phyloP scores from a whole-genome alignment of 2,888 invertebrate species.

The Piscicola geometra region DNA sequence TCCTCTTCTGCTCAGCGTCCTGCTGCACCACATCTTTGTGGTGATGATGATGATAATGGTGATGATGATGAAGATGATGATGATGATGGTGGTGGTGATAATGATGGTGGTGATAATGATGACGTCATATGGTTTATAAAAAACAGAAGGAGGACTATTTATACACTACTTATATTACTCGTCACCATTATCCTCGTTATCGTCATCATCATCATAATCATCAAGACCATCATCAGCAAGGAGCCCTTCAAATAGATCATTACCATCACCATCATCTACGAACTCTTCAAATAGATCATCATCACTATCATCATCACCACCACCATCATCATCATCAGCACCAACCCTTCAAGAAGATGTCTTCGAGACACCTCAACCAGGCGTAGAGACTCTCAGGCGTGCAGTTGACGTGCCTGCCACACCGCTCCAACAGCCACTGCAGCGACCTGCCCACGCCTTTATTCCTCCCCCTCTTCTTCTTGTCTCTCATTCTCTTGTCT shows the following conservation, averaged over 20 bases:
- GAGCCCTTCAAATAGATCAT: too few species aligned
- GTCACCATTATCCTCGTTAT: too few species aligned
- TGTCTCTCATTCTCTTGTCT: not conserved
- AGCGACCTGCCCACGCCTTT: not conserved
- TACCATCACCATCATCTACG: too few species aligned
- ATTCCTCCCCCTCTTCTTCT: not conserved
- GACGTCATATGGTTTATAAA: not conserved
- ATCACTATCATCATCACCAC: too few species aligned
- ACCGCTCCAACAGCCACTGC: constrained; percentile 7
- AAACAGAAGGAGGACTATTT: too few species aligned
- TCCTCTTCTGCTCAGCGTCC: too few species aligned
- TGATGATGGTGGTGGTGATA: constrained; percentile 30
- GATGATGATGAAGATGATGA: constrained; percentile 27
- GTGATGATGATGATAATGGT: constrained; percentile 3
- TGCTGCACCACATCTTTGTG: too few species aligned
- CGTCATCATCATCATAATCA: too few species aligned
- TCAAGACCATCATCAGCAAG: too few species aligned
- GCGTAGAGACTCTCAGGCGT: not conserved
- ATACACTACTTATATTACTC: too few species aligned
- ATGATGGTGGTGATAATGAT: constrained; percentile 28
- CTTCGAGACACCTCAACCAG: not conserved
- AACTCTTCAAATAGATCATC: too few species aligned
- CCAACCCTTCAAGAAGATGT: not conserved
- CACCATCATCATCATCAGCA: not conserved
- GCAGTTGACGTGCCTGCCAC: not conserved